Evolutionary conservation across 2,888 invertebrate genomes (phyloP).

Genomic region (Drosophila hamatofila): DNA sequence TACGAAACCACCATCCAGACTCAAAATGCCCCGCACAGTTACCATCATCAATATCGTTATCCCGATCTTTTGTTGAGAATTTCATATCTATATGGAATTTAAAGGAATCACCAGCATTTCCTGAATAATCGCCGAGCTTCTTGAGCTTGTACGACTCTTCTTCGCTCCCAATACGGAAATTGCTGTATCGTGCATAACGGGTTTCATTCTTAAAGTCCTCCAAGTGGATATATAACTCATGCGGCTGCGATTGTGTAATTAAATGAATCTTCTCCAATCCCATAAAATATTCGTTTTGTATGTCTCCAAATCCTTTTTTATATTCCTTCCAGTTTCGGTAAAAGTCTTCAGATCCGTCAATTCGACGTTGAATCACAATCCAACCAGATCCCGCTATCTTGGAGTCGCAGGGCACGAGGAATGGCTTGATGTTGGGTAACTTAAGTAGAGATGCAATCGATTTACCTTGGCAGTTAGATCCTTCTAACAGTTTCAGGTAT

Average conservation of each 20-base stretch:
- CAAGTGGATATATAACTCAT: conserved; percentile 88
- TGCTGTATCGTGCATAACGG: conserved; percentile 87
- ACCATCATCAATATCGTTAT: conserved; percentile 87
- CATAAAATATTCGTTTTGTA: conserved; percentile 89
- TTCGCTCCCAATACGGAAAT: conserved; percentile 88
- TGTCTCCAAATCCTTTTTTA: conserved; percentile 89
- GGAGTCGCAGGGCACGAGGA: conserved; percentile 86
- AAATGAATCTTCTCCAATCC: conserved; percentile 88
- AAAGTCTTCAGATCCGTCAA: conserved; percentile 88
- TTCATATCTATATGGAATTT: conserved; percentile 88
- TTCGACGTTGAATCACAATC: conserved; percentile 85
- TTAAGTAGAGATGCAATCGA: background rate
- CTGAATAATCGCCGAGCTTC: conserved; percentile 88
- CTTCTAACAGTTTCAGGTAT: too few species aligned
- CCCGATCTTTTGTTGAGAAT: conserved; percentile 88
- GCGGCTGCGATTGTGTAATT: conserved; percentile 72
- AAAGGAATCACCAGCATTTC: conserved; percentile 88
- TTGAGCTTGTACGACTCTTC: conserved; percentile 87
- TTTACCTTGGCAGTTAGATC: too few species aligned
- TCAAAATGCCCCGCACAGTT: background rate
- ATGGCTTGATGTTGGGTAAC: conserved; percentile 78
- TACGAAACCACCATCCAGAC: conserved; percentile 90
- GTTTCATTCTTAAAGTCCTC: conserved; percentile 87
- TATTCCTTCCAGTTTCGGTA: conserved; percentile 88
- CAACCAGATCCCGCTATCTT: conserved; percentile 86